Percentiles rank a stretch among this genome's conserved stretches.
Evolutionary conservation across 2,888 invertebrate genomes (phyloP).

Genomic region (Spodoptera exigua): DNA sequence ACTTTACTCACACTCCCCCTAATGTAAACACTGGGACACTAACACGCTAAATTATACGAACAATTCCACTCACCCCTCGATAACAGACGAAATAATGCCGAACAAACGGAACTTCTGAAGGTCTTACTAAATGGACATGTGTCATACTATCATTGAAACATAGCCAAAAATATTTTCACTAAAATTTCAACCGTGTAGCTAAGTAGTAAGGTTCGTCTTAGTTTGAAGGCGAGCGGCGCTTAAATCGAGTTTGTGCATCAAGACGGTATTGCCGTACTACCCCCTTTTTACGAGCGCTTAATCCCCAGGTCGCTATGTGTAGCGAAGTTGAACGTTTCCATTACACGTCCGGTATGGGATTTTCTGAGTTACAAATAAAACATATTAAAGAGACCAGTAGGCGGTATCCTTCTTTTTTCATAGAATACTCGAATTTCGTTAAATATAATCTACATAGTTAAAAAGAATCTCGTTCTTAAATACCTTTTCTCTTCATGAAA

Average conservation of each 20-base stretch:
- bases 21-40: conserved; percentile 54
- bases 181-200: conserved; percentile 49
- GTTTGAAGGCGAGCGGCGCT: conserved; percentile 24
- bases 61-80: conserved; percentile 54
- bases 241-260: conserved; percentile 73
- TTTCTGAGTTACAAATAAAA: neutral
- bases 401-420: no score
- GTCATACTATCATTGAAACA: conserved; percentile 72
- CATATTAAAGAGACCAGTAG: no score
- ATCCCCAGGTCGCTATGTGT: conserved; percentile 76
- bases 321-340: conserved; percentile 62
- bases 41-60: conserved; percentile 58
- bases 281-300: conserved; percentile 86
- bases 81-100: conserved; percentile 57
- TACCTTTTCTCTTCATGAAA: no score
- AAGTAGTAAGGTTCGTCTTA: conserved; percentile 51
- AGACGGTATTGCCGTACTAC: conserved; percentile 84
- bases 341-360: conserved; percentile 51
- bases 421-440: no score
- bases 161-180: conserved; percentile 32
- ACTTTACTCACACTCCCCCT: conserved; percentile 42
- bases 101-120: conserved; percentile 66
- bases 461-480: no score
- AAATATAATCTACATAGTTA: no score
- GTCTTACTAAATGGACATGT: conserved; percentile 76